A percentile compares a stretch with the other conserved stretches of the same genome.
Evolutionary conservation across 2,888 invertebrate species (phyloP).

Genomic region (Shargacucullia verbasci): DNA sequence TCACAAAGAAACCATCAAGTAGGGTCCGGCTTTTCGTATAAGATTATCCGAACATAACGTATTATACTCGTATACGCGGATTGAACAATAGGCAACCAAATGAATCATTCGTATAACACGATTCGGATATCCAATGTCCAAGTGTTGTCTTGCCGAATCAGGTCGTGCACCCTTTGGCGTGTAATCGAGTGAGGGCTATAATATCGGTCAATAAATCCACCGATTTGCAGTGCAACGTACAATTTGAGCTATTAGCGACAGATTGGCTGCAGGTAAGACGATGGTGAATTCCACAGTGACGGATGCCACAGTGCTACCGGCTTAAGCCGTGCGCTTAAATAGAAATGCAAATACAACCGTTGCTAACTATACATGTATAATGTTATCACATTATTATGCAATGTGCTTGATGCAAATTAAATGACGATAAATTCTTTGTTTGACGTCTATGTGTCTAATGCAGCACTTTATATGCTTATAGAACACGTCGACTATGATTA

Average conservation of each 20-base stretch:
- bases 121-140: conserved; percentile 43
- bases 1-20: conserved; percentile 12
- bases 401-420: conserved; percentile 28
- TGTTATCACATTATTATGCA: conserved; percentile 43
- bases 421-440: conserved; percentile 32
- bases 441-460: conserved; percentile 31
- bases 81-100: conserved; percentile 33
- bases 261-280: conserved; percentile 67
- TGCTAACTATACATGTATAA: conserved; percentile 42
- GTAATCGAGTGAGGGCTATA: conserved; percentile 44
- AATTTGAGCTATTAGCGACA: conserved; percentile 64
- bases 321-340: conserved; percentile 54
- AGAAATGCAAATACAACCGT: conserved; percentile 58
- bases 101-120: conserved; percentile 36
- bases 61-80: conserved; percentile 16
- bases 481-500: conserved; percentile 11
- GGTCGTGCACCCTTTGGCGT: conserved; percentile 45
- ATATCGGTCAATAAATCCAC: conserved; percentile 63
- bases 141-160: conserved; percentile 42
- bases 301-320: conserved; percentile 62
- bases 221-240: conserved; percentile 41
- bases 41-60: conserved; percentile 32
- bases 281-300: conserved; percentile 65
- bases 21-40: conserved; percentile 22
- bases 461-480: conserved; percentile 23